Conservation (phyloP, 1,140 invertebrate genomes). For the Trinorchestia longiramus region DNA sequence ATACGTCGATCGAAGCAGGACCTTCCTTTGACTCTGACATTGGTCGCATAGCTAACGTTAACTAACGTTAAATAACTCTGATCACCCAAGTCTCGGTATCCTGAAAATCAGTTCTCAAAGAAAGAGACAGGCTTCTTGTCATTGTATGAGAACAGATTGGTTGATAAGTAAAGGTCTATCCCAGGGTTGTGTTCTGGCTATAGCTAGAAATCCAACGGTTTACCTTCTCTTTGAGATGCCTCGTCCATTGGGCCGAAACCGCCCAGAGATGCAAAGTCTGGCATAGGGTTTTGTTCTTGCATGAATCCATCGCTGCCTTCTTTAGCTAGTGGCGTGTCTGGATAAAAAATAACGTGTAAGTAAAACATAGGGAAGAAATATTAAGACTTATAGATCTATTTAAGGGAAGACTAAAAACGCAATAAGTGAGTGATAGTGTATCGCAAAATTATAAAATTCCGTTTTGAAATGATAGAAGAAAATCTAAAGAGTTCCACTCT, state of each 20-base stretch:
- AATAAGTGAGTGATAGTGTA: neutral
- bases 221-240: neutral
- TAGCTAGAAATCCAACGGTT: neutral
- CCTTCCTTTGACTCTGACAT: neutral
- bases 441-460: neutral
- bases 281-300: conserved; percentile 6
- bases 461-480: neutral
- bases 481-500: neutral
- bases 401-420: neutral
- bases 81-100: neutral
- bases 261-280: conserved; percentile 19
- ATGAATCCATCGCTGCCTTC: conserved; percentile 36
- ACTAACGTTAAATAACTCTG: neutral
- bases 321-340: conserved; percentile 28
- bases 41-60: neutral
- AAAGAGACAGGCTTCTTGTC: neutral
- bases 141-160: too few relatives aligned
- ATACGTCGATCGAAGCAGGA: neutral
- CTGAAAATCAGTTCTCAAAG: neutral
- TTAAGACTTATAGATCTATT: neutral
- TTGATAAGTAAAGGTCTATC: too few relatives aligned
- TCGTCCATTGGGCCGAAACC: conserved; percentile 12
- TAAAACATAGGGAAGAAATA: neutral
- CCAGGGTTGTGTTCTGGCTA: too few relatives aligned
- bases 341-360: neutral